phyloP scores from a whole-genome alignment of 2,888 invertebrate genomes.

The Mayetiola destructor region DNA sequence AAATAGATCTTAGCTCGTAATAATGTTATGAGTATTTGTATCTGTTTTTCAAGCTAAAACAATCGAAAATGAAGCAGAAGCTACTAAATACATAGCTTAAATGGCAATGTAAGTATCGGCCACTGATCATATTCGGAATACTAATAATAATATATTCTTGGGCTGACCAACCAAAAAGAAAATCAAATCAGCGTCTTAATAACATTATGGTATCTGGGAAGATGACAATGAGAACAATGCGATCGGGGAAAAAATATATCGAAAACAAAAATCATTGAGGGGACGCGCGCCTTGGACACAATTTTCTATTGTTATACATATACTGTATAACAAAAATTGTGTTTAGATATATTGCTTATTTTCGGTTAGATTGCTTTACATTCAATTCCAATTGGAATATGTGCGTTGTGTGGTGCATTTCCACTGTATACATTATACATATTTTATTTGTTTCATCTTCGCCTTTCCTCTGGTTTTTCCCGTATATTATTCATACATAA shows the following conservation, averaged over 20 bases:
- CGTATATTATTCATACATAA: conserved; percentile 5
- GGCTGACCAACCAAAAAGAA: background rate
- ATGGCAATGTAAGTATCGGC: too few relatives aligned
- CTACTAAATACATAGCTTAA: too few relatives aligned
- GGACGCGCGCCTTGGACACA: background rate
- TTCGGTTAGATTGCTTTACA: conserved; percentile 6
- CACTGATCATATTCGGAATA: too few relatives aligned
- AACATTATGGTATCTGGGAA: conserved; percentile 3
- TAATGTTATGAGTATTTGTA: conserved; percentile 10
- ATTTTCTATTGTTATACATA: too few relatives aligned
- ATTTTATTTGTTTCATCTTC: too few relatives aligned
- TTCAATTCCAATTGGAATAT: background rate
- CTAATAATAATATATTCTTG: background rate
- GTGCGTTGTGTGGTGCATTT: too few relatives aligned
- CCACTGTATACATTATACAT: too few relatives aligned
- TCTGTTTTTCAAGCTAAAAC: too few relatives aligned
- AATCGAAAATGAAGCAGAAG: too few relatives aligned
- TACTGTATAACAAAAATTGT: conserved; percentile 6
- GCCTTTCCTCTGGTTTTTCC: too few relatives aligned
- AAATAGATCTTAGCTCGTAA: too few relatives aligned
- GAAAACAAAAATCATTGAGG: background rate
- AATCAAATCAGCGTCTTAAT: conserved; percentile 13
- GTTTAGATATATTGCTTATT: conserved; percentile 12
- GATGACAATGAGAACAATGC: conserved; percentile 1
- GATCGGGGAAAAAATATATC: background rate